Conservation (phyloP, 1,140 invertebrate genomes). For the Ceratosolen fusciceps region DNA sequence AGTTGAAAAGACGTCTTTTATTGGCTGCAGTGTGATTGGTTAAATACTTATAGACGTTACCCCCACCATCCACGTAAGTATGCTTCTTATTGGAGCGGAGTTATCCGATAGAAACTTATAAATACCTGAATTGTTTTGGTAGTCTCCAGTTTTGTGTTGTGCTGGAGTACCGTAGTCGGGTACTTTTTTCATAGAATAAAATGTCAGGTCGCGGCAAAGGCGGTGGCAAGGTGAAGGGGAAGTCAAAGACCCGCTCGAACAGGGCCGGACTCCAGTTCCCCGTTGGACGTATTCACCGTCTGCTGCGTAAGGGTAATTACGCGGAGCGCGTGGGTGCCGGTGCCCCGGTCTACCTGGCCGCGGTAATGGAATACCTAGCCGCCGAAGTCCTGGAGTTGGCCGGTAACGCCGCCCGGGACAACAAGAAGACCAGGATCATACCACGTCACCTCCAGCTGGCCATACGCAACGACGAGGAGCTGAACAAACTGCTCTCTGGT, state of each 20-base stretch:
- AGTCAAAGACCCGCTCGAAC: neutral
- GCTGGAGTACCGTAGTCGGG: too few relatives aligned
- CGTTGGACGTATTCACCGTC: neutral
- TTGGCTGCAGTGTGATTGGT: too few relatives aligned
- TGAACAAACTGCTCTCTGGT: conserved; percentile 76
- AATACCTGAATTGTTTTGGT: neutral
- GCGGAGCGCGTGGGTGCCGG: conserved; percentile 80
- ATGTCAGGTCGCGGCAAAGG: conserved; percentile 75
- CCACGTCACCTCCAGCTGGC: conserved; percentile 25
- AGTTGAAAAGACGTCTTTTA: too few relatives aligned
- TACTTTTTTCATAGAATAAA: too few relatives aligned
- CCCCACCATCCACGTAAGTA: too few relatives aligned
- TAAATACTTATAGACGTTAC: too few relatives aligned
- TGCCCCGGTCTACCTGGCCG: conserved; percentile 51
- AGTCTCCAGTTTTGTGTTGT: too few relatives aligned
- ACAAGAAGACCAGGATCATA: conserved; percentile 43
- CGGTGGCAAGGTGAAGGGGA: conserved; percentile 75
- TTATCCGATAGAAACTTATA: too few relatives aligned
- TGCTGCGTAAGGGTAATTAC: conserved; percentile 77
- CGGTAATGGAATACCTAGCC: conserved; percentile 61
- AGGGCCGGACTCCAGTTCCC: conserved; percentile 1
- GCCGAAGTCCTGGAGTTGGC: conserved; percentile 68
- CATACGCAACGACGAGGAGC: conserved; percentile 40
- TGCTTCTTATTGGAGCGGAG: too few relatives aligned
- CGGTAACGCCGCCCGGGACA: conserved; percentile 40